These are phyloP conservation scores for Lacerta viridis DNA, from an alignment of 2,797 vertebrate genomes.

Conservation along the genomic window DNA sequence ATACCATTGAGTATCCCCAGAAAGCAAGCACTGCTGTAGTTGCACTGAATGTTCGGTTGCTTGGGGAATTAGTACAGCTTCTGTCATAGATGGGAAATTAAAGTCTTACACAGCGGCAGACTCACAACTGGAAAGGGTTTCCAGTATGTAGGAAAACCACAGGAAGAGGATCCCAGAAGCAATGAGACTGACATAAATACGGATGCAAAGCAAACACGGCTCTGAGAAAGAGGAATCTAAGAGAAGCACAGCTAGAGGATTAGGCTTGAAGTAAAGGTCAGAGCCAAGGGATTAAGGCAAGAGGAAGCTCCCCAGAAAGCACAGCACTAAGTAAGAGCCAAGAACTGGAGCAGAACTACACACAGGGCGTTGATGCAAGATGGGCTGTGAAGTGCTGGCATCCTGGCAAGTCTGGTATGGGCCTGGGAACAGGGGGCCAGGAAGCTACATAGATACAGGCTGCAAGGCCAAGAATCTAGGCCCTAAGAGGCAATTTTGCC, in stretches of 20 bases:
- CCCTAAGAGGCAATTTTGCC: background rate
- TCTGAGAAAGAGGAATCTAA: background rate
- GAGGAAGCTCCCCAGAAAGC: background rate
- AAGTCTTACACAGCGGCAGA: too few relatives aligned
- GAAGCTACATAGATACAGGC: background rate
- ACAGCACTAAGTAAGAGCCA: background rate
- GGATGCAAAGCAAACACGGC: too few relatives aligned
- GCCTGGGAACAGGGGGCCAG: too few relatives aligned
- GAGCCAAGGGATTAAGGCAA: background rate
- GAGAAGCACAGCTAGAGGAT: background rate
- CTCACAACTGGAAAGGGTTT: background rate
- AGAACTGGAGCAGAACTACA: background rate
- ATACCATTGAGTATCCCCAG: too few relatives aligned
- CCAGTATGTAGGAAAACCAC: background rate
- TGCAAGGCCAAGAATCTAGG: background rate
- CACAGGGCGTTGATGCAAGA: background rate
- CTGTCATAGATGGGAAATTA: background rate
- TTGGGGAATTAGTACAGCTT: background rate
- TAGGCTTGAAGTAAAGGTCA: background rate
- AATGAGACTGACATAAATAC: too few relatives aligned
- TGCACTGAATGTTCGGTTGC: background rate
- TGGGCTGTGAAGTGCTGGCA: background rate
- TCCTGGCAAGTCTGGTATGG: too few relatives aligned
- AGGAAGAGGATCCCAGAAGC: too few relatives aligned
- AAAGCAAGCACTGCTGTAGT: background rate